Evolutionary conservation across 2,797 vertebrate species (phyloP).

Genomic region (Aeoliscus strigatus): DNA sequence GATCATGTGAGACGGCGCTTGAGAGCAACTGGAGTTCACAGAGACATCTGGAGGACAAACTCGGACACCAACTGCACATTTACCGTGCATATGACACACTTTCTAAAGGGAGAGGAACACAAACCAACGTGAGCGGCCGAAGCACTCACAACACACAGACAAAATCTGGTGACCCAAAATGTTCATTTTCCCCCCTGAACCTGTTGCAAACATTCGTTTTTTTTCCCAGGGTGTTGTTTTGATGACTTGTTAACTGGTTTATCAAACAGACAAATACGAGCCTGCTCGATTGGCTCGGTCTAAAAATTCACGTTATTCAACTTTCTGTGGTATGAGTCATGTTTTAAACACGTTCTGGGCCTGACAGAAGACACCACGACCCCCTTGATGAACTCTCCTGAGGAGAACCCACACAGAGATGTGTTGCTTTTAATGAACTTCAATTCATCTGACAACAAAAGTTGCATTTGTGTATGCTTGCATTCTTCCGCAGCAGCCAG

Average conservation of each 20-base stretch:
- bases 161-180: slow-evolving; percentile 39
- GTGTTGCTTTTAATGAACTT: slow-evolving; percentile 29
- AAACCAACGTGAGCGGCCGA: slow-evolving; percentile 32
- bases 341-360: no score
- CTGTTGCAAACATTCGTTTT: slow-evolving; percentile 26
- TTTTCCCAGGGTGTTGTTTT: no score
- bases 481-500: slow-evolving; percentile 35
- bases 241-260: no score
- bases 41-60: slow-evolving; percentile 91
- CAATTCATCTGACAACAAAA: slow-evolving; percentile 46
- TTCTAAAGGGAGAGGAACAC: slow-evolving; percentile 10
- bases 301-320: background rate
- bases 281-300: no score
- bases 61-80: slow-evolving; percentile 39
- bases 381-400: no score
- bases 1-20: slow-evolving; percentile 82
- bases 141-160: slow-evolving; percentile 44
- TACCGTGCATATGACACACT: slow-evolving; percentile 19
- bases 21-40: slow-evolving; percentile 99
- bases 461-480: slow-evolving; percentile 54
- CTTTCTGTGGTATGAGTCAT: background rate
- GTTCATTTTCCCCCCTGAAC: no score
- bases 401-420: slow-evolving; percentile 6
- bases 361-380: no score
- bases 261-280: no score